These are phyloP conservation scores for Ctenodactylus gundi DNA, from an alignment of 2,113 vertebrate genomes.

Conservation along the genomic window DNA sequence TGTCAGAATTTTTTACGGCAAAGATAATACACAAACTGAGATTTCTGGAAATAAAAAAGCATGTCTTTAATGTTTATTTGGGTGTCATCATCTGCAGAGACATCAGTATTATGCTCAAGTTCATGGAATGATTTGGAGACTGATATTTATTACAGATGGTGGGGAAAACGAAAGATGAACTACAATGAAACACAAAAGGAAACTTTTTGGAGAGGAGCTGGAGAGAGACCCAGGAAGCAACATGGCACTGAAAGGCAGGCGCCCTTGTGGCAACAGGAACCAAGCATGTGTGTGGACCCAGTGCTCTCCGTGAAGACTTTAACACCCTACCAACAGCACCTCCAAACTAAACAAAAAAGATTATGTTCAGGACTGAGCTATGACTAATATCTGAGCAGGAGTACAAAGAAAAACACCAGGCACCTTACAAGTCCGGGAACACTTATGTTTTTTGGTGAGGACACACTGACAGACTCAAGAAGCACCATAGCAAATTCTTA, in stretches of 20 bases:
- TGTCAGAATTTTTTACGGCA: background rate
- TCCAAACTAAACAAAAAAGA: constrained; percentile 1
- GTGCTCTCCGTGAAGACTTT: constrained; percentile 11
- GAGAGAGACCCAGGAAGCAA: background rate
- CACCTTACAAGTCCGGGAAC: background rate
- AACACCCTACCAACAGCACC: background rate
- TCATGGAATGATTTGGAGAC: background rate
- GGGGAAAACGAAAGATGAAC: background rate
- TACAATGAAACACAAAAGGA: background rate
- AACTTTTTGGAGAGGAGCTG: background rate
- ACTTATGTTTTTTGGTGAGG: background rate
- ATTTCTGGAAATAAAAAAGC: constrained; percentile 11
- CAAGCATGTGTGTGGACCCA: background rate
- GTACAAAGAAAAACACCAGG: background rate
- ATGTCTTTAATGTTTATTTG: background rate
- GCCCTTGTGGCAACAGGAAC: background rate
- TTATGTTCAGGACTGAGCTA: background rate
- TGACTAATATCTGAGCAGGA: background rate
- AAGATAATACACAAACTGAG: background rate
- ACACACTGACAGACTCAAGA: background rate
- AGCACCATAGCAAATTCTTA: background rate
- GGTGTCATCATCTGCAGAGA: background rate
- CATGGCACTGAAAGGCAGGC: background rate
- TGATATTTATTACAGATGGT: background rate
- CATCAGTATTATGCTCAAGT: background rate